Conservation (phyloP, 2,888 invertebrate species). For the Tupiocoris notatus region DNA sequence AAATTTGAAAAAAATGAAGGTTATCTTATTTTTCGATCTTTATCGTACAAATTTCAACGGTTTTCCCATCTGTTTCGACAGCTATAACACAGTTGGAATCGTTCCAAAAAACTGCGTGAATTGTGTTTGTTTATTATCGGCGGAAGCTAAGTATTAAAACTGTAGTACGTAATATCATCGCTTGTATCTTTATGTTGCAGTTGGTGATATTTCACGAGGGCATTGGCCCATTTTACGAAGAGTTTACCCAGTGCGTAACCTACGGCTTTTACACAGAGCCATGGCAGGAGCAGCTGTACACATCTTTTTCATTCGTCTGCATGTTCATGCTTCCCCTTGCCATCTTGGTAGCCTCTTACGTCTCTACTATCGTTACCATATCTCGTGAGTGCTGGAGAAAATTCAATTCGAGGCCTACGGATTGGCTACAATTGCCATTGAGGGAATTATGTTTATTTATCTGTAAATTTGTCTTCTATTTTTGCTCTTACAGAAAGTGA, state of each 20-base stretch:
- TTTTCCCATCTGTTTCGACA: no score
- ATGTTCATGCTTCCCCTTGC: slow-evolving; percentile 76
- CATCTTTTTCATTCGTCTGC: slow-evolving; percentile 69
- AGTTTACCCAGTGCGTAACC: slow-evolving; percentile 81
- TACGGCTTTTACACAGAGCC: slow-evolving; percentile 72
- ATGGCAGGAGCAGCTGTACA: slow-evolving; percentile 81
- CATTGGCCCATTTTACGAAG: slow-evolving; percentile 73
- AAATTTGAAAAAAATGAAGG: no score
- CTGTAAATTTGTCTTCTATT: no score
- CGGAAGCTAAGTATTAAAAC: not conserved
- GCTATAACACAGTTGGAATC: no score
- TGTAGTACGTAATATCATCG: not conserved
- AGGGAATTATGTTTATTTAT: no score
- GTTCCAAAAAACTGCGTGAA: no score
- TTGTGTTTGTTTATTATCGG: not conserved
- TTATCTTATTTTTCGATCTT: no score
- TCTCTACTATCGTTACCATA: slow-evolving; percentile 75
- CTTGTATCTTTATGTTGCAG: slow-evolving; percentile 58
- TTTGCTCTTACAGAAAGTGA: slow-evolving; percentile 68
- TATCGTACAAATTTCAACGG: no score
- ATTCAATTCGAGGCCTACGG: no score
- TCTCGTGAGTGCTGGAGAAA: slow-evolving; percentile 62
- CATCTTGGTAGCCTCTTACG: slow-evolving; percentile 72
- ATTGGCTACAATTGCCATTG: no score
- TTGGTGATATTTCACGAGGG: slow-evolving; percentile 71